phyloP scores from a whole-genome alignment of 1,140 invertebrate species.

The Papilio polytes region DNA sequence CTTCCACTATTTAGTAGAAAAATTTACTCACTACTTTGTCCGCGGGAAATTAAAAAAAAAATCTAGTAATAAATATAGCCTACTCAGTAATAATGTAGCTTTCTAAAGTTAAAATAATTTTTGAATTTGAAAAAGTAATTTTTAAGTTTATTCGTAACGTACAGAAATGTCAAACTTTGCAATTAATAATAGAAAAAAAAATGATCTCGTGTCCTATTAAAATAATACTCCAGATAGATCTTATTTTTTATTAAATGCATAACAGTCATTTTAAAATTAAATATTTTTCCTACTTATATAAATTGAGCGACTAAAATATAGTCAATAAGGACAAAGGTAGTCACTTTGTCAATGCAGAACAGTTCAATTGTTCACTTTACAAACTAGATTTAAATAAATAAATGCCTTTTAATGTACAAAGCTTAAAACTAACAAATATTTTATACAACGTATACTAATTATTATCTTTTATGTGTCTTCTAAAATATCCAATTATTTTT shows the following conservation, averaged over 20 bases:
- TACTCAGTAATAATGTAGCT: no score
- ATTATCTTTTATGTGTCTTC: neutral
- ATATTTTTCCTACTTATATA: slow-evolving; percentile 49
- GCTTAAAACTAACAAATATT: slow-evolving; percentile 36
- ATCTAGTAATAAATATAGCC: no score
- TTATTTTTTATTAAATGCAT: slow-evolving; percentile 72
- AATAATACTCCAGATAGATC: slow-evolving; percentile 43
- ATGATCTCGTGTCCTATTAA: neutral
- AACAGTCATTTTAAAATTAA: slow-evolving; percentile 58
- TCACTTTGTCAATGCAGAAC: neutral
- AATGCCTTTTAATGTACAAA: slow-evolving; percentile 53
- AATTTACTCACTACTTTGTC: no score
- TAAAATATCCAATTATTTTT: neutral
- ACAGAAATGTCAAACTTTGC: no score
- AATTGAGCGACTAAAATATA: slow-evolving; percentile 49
- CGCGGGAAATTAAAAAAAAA: no score
- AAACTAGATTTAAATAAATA: slow-evolving; percentile 46
- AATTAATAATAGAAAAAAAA: no score
- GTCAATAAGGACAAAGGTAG: slow-evolving; percentile 23
- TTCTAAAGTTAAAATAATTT: no score
- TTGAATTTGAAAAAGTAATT: no score
- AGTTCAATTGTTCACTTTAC: neutral
- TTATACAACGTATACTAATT: slow-evolving; percentile 4
- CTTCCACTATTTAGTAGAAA: no score
- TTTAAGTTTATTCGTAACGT: no score